phyloP scores from a whole-genome alignment of 2,797 vertebrate species.

The Anabas testudineus region DNA sequence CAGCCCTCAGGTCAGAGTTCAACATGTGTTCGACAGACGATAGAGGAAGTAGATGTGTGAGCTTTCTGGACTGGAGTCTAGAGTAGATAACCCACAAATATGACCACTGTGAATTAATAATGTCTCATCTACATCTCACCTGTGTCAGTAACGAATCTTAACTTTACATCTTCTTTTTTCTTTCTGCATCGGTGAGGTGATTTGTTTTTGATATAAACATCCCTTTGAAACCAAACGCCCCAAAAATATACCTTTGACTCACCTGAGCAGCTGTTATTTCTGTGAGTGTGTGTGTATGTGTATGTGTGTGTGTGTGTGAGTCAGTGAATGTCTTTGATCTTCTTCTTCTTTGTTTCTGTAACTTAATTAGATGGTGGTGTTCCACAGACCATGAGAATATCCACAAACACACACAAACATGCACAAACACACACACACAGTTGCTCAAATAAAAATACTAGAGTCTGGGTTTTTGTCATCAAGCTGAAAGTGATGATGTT shows the following conservation, averaged over 20 bases:
- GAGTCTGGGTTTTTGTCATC: no score
- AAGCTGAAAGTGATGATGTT: no score
- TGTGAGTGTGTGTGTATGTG: slow-evolving; percentile 26
- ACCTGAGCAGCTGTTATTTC: slow-evolving; percentile 51
- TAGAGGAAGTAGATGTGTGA: slow-evolving; percentile 57
- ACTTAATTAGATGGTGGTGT: slow-evolving; percentile 63
- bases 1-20: slow-evolving; percentile 59
- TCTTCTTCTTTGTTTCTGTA: slow-evolving; percentile 59
- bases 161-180: not conserved
- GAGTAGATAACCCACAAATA: slow-evolving; percentile 8
- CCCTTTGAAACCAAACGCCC: slow-evolving; percentile 4
- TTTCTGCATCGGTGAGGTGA: not conserved
- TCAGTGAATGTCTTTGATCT: slow-evolving; percentile 57
- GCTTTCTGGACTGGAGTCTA: slow-evolving; percentile 20
- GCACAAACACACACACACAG: slow-evolving; percentile 31
- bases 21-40: slow-evolving; percentile 59
- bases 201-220: slow-evolving; percentile 12
- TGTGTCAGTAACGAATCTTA: not conserved
- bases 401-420: slow-evolving; percentile 42
- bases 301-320: slow-evolving; percentile 22
- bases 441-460: slow-evolving; percentile 51
- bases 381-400: slow-evolving; percentile 36
- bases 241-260: slow-evolving; percentile 27
- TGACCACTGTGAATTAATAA: no score
- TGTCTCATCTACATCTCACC: not conserved